phyloP scores from a whole-genome alignment of 2,888 invertebrate genomes.

The Clitarchus hookeri region DNA sequence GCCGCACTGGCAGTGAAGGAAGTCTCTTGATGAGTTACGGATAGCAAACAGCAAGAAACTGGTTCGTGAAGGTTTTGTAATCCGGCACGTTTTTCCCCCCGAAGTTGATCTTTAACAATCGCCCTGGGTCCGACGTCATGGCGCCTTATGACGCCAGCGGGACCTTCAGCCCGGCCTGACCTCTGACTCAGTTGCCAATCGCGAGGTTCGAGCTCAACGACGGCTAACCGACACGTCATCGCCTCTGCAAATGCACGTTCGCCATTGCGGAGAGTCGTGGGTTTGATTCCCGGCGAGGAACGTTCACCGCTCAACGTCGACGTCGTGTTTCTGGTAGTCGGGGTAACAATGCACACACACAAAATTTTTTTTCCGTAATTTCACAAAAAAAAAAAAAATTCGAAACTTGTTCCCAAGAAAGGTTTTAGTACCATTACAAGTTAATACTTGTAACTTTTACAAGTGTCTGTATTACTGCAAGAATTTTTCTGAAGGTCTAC shows the following conservation, averaged over 20 bases:
- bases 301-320: not conserved
- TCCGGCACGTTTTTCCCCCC: not conserved
- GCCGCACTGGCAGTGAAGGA: not conserved
- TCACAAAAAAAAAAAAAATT: too few species aligned
- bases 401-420: too few species aligned
- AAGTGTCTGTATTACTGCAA: too few species aligned
- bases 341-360: too few species aligned
- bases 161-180: not conserved
- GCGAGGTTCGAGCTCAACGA: not conserved
- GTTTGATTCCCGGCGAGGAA: not conserved
- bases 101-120: not conserved
- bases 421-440: too few species aligned
- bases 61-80: not conserved
- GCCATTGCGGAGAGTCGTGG: not conserved
- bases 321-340: not conserved
- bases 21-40: too few species aligned
- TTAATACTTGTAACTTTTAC: too few species aligned
- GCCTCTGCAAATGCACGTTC: not conserved
- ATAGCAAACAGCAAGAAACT: not conserved
- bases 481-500: too few species aligned
- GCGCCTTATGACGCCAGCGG: not conserved
- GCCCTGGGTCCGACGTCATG: not conserved
- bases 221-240: not conserved
- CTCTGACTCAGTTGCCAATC: not conserved
- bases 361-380: too few species aligned